Evolutionary conservation across 2,113 vertebrate species (phyloP).

Genomic region (Erythrocercus mccallii): DNA sequence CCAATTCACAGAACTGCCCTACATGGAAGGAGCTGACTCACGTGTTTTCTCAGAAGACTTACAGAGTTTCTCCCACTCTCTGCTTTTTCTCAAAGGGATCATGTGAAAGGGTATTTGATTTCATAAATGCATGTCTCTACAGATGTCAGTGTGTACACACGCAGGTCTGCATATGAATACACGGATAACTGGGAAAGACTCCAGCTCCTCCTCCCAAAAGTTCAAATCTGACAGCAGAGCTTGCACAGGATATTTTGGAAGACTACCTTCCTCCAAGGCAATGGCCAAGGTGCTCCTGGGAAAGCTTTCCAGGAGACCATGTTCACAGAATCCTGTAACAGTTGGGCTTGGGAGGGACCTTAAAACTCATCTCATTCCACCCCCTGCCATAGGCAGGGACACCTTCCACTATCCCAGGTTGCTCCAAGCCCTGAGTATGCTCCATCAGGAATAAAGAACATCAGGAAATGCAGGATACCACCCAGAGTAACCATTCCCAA

Average conservation of each 20-base stretch:
- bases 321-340: neutral
- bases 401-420: neutral
- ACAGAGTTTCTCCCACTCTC: neutral
- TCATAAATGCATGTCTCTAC: neutral
- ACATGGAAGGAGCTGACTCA: neutral
- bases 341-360: neutral
- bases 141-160: neutral
- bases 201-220: neutral
- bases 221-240: neutral
- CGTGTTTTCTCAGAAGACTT: neutral
- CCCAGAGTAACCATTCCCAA: neutral
- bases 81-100: neutral
- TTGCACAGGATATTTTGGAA: neutral
- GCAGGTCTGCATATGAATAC: accelerated
- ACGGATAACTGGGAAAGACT: neutral
- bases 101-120: neutral
- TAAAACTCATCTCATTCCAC: neutral
- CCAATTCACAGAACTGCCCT: neutral
- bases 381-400: neutral
- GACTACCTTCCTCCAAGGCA: neutral
- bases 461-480: neutral
- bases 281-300: neutral
- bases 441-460: neutral
- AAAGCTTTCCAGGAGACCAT: neutral
- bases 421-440: neutral